Conservation (phyloP, 2,113 vertebrate species). For the Malaclemys terrapin region DNA sequence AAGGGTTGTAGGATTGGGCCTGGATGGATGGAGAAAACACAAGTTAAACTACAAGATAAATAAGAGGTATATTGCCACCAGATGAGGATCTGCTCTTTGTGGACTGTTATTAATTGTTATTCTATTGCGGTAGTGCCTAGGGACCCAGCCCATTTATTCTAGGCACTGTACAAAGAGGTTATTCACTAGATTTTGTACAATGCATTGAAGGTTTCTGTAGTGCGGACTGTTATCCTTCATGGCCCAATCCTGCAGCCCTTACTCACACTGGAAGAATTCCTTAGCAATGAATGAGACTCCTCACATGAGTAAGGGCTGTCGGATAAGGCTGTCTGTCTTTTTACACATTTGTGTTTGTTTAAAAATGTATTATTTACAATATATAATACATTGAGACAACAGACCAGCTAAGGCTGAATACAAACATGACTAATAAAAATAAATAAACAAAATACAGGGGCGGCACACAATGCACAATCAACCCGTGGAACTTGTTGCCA, state of each 20-base stretch:
- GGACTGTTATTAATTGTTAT: neutral
- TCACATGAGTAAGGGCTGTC: neutral
- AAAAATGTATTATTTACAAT: neutral
- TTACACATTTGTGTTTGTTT: neutral
- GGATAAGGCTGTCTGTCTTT: neutral
- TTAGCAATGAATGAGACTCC: neutral
- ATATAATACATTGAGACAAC: neutral
- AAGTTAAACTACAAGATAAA: slow-evolving; percentile 11
- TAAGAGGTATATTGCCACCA: neutral
- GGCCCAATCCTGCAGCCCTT: neutral
- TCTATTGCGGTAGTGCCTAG: slow-evolving; percentile 19
- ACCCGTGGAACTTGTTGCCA: neutral
- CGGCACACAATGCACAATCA: neutral
- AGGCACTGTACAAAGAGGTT: neutral
- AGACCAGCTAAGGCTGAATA: neutral
- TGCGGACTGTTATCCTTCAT: neutral
- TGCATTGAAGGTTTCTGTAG: neutral
- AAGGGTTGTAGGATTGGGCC: neutral
- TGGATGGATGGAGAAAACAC: neutral
- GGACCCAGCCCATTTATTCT: too few species aligned
- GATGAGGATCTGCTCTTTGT: slow-evolving; percentile 13
- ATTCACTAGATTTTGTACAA: neutral
- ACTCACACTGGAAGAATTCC: neutral
- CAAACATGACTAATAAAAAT: neutral
- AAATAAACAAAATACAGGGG: neutral